Percentiles rank a stretch among this genome's conserved stretches.
These are phyloP conservation scores for Nyctereutes procyonoides DNA, from an alignment of 2,113 vertebrate genomes.

Conservation along the genomic window DNA sequence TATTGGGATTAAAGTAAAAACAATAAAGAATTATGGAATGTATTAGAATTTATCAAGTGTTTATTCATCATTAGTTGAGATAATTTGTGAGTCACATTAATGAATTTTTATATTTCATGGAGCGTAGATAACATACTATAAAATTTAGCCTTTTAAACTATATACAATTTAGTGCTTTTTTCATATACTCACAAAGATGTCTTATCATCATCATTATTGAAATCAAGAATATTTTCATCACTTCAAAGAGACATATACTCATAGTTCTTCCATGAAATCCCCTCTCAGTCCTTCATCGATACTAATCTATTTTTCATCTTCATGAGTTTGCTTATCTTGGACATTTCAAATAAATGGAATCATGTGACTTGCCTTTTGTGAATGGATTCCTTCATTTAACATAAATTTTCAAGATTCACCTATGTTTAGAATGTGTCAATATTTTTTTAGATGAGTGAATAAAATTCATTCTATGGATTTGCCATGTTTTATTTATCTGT, in stretches of 20 bases:
- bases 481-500: neutral
- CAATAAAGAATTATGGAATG: neutral
- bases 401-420: neutral
- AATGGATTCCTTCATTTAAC: neutral
- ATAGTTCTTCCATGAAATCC: neutral
- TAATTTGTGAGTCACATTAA: neutral
- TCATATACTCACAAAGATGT: neutral
- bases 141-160: neutral
- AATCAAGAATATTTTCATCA: neutral
- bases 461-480: neutral
- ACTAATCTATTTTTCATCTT: neutral
- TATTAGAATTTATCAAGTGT: neutral
- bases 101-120: neutral
- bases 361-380: neutral
- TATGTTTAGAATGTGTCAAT: neutral
- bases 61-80: neutral
- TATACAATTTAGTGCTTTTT: neutral
- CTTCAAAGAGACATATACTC: neutral
- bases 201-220: neutral
- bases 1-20: neutral
- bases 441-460: conserved; percentile 9
- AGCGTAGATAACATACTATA: neutral
- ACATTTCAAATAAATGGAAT: neutral
- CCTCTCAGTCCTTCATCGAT: neutral
- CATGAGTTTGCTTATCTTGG: neutral